Conservation (phyloP, 2,888 invertebrate genomes). For the Leistus spinibarbis region DNA sequence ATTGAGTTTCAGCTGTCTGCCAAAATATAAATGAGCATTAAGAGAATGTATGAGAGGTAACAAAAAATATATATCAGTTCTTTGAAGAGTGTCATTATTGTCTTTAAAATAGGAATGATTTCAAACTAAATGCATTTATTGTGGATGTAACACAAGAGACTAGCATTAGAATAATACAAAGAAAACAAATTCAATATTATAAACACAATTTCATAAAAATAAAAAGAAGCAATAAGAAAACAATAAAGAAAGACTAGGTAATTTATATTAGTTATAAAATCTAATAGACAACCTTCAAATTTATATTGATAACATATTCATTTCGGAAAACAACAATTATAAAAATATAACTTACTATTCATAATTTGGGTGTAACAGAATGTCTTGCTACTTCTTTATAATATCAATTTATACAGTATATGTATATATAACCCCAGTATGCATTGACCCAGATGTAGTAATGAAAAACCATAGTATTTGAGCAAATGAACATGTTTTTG, state of each 20-base stretch:
- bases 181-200: neutral
- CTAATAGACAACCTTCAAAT: neutral
- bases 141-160: neutral
- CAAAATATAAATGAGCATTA: neutral
- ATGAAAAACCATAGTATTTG: too few relatives aligned
- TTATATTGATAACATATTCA: neutral
- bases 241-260: slow-evolving; percentile 31
- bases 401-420: slow-evolving; percentile 16
- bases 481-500: too few relatives aligned
- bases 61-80: neutral
- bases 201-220: neutral
- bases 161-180: neutral
- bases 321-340: neutral
- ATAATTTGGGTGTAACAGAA: too few relatives aligned
- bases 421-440: neutral
- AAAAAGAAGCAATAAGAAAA: neutral
- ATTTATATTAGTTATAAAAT: slow-evolving; percentile 41
- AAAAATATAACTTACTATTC: neutral
- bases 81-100: slow-evolving; percentile 7
- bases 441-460: too few relatives aligned
- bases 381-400: neutral
- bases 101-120: slow-evolving; percentile 31
- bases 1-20: neutral
- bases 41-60: neutral
- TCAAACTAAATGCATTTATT: slow-evolving; percentile 1